Conservation (phyloP, 2,113 vertebrate genomes). For the Lonchura striata region DNA sequence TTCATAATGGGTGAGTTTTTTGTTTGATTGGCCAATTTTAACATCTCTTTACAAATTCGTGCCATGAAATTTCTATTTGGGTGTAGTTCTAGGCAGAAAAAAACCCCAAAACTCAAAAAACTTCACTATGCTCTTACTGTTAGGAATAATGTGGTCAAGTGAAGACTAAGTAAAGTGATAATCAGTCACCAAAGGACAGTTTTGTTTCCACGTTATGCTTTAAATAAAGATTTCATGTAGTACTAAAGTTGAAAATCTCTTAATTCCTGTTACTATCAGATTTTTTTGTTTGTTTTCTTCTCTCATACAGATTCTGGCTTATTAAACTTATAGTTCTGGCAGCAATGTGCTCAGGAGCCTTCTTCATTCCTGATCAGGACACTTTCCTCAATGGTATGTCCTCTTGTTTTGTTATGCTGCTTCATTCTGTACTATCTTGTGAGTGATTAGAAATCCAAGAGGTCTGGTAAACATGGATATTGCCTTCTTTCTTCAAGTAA, state of each 20-base stretch:
- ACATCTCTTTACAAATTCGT: not conserved
- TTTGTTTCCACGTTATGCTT: not conserved
- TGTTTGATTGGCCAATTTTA: not conserved
- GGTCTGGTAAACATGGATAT: not conserved
- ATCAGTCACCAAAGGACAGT: not conserved
- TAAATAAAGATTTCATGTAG: not conserved
- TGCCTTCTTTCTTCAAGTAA: not conserved
- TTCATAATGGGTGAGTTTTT: conserved; percentile 91
- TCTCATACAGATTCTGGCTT: conserved; percentile 88
- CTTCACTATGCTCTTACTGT: not conserved
- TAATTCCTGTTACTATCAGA: not conserved
- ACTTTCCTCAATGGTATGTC: conserved; percentile 88
- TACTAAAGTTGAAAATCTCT: not conserved
- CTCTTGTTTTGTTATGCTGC: not conserved
- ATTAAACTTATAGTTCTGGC: conserved; percentile 87
- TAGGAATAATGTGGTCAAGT: not conserved
- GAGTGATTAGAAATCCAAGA: not conserved
- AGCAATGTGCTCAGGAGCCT: conserved; percentile 90
- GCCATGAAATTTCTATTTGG: not conserved
- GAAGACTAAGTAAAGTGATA: not conserved
- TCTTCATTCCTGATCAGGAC: conserved; percentile 91
- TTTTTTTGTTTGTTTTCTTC: not conserved
- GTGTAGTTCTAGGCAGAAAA: not conserved
- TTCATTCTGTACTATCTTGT: not conserved
- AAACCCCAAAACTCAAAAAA: too few species aligned